Conservation (phyloP, 2,888 invertebrate genomes). For the Venusia cambrica region DNA sequence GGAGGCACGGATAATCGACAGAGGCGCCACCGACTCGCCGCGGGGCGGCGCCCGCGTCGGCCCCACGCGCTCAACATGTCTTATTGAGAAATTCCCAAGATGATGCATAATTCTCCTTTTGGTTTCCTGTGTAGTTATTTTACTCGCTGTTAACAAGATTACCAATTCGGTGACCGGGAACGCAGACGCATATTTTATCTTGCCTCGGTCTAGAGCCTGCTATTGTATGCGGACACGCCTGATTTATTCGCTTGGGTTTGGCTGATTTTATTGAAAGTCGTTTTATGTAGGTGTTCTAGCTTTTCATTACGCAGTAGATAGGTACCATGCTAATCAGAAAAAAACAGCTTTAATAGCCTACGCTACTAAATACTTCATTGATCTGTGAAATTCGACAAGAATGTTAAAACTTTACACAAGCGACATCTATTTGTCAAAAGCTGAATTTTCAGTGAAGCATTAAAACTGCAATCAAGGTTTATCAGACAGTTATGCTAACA, state of each 20-base stretch:
- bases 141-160: conserved; percentile 78
- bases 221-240: conserved; percentile 45
- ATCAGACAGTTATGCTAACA: conserved; percentile 78
- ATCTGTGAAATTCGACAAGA: no score
- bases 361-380: no score
- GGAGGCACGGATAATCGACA: conserved; percentile 52
- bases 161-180: conserved; percentile 67
- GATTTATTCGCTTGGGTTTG: conserved; percentile 53
- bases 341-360: no score
- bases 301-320: no score
- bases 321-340: no score
- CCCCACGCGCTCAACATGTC: conserved; percentile 71
- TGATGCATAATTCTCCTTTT: conserved; percentile 75
- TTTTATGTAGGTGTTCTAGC: conserved; percentile 11
- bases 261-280: conserved; percentile 25
- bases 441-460: conserved; percentile 24
- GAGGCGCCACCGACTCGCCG: conserved; percentile 68
- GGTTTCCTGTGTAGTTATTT: conserved; percentile 68
- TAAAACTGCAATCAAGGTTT: conserved; percentile 71
- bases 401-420: no score
- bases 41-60: conserved; percentile 71
- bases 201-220: conserved; percentile 36
- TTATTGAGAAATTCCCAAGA: conserved; percentile 79
- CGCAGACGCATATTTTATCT: conserved; percentile 72
- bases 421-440: no score